Percentiles rank a stretch among this genome's conserved stretches.
phyloP scores from a whole-genome alignment of 2,113 vertebrate genomes.

The Potamarius usumacintae region DNA sequence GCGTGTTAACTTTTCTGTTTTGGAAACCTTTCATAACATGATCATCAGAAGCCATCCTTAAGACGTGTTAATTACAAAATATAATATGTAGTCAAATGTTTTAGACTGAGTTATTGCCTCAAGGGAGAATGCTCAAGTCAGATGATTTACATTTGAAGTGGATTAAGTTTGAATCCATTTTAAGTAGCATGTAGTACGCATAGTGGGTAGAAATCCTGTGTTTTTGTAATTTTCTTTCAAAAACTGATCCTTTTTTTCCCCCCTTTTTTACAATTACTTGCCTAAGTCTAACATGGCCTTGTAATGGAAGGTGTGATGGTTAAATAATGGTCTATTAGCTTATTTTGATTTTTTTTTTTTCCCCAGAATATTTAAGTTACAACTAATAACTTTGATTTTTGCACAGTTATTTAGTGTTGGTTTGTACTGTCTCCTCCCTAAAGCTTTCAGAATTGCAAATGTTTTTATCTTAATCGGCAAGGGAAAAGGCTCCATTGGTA shows the following conservation, averaged over 20 bases:
- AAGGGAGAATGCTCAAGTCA: neutral
- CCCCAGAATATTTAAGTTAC: neutral
- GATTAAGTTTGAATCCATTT: neutral
- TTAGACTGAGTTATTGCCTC: neutral
- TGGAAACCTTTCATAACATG: neutral
- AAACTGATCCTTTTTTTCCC: neutral
- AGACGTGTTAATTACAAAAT: neutral
- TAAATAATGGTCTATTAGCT: neutral
- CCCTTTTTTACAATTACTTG: constrained; percentile 3
- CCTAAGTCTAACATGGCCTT: constrained; percentile 29
- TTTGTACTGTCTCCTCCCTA: neutral
- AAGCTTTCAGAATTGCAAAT: neutral
- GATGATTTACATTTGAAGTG: neutral
- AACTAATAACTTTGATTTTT: neutral
- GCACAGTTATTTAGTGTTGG: neutral
- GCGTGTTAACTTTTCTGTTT: neutral
- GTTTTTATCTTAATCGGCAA: neutral
- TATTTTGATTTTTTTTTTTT: neutral
- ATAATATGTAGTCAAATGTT: neutral
- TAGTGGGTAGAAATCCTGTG: neutral
- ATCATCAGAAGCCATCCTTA: neutral
- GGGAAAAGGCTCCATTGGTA: neutral
- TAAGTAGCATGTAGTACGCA: neutral
- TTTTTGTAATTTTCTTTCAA: constrained; percentile 1
- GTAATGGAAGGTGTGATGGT: constrained; percentile 23